Evolutionary conservation across 2,888 invertebrate species (phyloP).

Genomic region (Antheraea assamensis): DNA sequence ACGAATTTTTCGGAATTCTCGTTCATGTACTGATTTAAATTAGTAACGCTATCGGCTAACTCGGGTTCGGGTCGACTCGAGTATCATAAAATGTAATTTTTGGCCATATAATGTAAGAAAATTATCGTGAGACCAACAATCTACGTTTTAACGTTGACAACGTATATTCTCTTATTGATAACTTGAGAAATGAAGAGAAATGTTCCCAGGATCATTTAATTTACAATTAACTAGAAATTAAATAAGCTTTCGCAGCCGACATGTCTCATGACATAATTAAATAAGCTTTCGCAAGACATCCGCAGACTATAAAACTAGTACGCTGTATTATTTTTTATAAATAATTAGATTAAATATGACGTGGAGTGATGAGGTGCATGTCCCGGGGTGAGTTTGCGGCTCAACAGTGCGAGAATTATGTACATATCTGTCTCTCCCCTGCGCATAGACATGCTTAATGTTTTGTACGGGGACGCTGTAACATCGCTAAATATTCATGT

Average conservation of each 20-base stretch:
- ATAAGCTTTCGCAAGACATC: background rate
- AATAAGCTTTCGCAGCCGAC: background rate
- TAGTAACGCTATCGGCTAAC: no score
- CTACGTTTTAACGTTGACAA: background rate
- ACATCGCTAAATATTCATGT: constrained; percentile 16
- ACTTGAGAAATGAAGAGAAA: background rate
- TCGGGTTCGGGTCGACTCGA: background rate
- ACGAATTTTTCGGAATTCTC: no score
- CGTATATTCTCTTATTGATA: background rate
- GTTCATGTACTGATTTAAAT: no score
- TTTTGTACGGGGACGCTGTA: constrained; percentile 1
- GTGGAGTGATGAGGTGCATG: constrained; percentile 20
- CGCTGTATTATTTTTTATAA: constrained; percentile 2
- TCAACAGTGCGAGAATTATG: constrained; percentile 27
- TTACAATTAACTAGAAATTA: background rate
- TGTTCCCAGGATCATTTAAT: background rate
- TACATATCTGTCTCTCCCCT: constrained; percentile 1
- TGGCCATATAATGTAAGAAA: background rate
- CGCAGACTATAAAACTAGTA: background rate
- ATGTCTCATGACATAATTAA: background rate
- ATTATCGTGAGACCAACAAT: background rate
- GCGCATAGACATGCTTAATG: background rate
- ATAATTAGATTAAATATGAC: constrained; percentile 14
- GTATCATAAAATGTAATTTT: no score
- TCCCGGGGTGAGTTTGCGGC: constrained; percentile 13